Percentiles rank a stretch among this genome's conserved stretches.
phyloP scores from a whole-genome alignment of 2,797 vertebrate species.

The Picus viridis region DNA sequence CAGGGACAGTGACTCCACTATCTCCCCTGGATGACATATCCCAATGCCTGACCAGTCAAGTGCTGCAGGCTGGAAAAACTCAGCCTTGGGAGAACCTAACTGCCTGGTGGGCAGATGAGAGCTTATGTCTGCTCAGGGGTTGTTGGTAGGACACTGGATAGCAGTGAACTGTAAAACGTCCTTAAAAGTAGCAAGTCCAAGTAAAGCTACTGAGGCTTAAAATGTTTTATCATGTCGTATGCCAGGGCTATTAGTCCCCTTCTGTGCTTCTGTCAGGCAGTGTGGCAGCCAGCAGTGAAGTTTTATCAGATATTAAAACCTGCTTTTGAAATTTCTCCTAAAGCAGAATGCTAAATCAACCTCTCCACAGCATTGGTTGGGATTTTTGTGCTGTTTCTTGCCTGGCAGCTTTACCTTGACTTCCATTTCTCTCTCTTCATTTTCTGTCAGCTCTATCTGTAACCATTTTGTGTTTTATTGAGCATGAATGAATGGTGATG shows the following conservation, averaged over 20 bases:
- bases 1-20: no score
- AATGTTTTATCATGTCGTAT: not conserved
- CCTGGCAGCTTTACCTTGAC: conserved; percentile 36
- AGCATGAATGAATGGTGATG: conserved; percentile 69
- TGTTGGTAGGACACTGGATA: not conserved
- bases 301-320: conserved; percentile 40
- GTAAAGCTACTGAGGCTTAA: not conserved
- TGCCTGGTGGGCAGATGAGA: not conserved
- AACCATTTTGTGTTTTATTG: conserved; percentile 70
- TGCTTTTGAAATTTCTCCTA: conserved; percentile 27
- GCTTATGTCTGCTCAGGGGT: not conserved
- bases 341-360: conserved; percentile 28
- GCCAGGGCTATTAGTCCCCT: conserved; percentile 27
- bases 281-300: not conserved
- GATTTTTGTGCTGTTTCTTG: not conserved
- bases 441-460: conserved; percentile 61
- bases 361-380: not conserved
- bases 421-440: conserved; percentile 30
- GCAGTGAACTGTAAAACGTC: not conserved
- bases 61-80: not conserved
- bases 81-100: not conserved
- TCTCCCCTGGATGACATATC: no score
- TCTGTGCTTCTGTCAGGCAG: conserved; percentile 33
- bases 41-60: not conserved
- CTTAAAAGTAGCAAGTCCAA: not conserved